Conservation (phyloP, 1,140 invertebrate genomes). For the Eufriesea mexicana region DNA sequence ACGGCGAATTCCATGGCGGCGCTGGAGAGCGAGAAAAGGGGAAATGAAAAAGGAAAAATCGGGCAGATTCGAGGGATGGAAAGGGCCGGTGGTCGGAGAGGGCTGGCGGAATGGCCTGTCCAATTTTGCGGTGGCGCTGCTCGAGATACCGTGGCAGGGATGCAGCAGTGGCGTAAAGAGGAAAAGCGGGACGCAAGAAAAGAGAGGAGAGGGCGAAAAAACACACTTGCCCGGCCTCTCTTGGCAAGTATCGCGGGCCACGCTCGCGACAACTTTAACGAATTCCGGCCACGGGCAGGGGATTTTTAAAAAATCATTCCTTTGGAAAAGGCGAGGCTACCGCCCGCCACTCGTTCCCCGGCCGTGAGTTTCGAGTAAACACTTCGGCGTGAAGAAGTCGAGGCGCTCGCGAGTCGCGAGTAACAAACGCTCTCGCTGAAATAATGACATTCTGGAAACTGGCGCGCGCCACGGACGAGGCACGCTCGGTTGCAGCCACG, state of each 20-base stretch:
- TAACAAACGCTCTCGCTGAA: constrained; percentile 42
- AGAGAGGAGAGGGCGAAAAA: constrained; percentile 32
- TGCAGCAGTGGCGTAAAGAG: background rate
- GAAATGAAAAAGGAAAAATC: background rate
- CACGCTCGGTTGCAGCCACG: constrained; percentile 32
- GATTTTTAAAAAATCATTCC: constrained; percentile 44
- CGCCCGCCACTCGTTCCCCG: background rate
- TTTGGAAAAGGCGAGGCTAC: background rate
- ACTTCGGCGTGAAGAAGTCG: constrained; percentile 33
- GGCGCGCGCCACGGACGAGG: background rate
- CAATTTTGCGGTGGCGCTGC: constrained; percentile 44
- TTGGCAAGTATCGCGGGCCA: constrained; percentile 1
- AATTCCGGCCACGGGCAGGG: constrained; percentile 26
- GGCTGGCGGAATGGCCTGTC: constrained; percentile 14
- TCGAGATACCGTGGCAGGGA: constrained; percentile 31
- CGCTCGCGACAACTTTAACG: constrained; percentile 37
- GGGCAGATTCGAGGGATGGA: constrained; percentile 4
- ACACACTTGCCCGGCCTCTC: constrained; percentile 19
- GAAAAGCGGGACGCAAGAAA: background rate
- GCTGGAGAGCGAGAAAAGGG: background rate
- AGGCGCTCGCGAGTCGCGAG: background rate
- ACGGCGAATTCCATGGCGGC: background rate
- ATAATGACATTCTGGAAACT: constrained; percentile 39
- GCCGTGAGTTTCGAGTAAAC: constrained; percentile 29
- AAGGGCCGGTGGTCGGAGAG: background rate